Evolutionary conservation across 2,888 invertebrate species (phyloP), one percentile per base, ranked within the genome.

Genomic region (Drosophila incognita): DNA sequence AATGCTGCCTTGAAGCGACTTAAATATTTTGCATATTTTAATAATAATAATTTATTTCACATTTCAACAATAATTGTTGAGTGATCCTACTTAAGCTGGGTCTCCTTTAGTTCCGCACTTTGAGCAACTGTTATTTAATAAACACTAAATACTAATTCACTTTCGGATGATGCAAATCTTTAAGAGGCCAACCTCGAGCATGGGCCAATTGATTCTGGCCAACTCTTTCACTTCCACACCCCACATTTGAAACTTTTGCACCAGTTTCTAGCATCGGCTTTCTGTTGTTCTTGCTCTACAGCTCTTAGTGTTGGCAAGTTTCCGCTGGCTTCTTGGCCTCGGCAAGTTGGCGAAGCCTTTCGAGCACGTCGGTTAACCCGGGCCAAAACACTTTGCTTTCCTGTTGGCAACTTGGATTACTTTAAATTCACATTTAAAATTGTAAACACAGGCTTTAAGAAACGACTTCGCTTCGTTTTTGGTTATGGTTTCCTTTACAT

Each of bases 331-430:
- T 78, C 54, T 68, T 73, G 66, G 66, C 74, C 59, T 62, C 54
- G 56, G 31, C 27, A 64, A 69, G 49, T 69, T 69, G 38, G 60
- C 24, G 79, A 74, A 71, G 69, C 75, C 71, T 59, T 78, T 71
- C 49, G 67, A 78, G 74, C 40, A 40, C 68, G 68, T 33, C 68
- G 68, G 61, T 69, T 73, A 77, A 69, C 65, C 77, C 62, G 5
- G 40, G 38, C 67, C 46, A 42, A 69, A 49, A 63, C 42, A 62
- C 63, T 67, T 81, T 69, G 51, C 65, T 51, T 63, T 65, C 64
- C 67, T 71, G 61, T 67, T 58, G 69, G 52, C 70, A 83, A 75
- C 82, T 87, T 72, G 71, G 83, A 79, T 87, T 79, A 79, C 74
- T 79, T 82, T 54, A 74, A 87, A 72, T 86, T 86, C 53, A 46